These are phyloP conservation scores for Anolis carolinensis DNA, from an alignment of 2,113 vertebrate species.

Conservation along the genomic window DNA sequence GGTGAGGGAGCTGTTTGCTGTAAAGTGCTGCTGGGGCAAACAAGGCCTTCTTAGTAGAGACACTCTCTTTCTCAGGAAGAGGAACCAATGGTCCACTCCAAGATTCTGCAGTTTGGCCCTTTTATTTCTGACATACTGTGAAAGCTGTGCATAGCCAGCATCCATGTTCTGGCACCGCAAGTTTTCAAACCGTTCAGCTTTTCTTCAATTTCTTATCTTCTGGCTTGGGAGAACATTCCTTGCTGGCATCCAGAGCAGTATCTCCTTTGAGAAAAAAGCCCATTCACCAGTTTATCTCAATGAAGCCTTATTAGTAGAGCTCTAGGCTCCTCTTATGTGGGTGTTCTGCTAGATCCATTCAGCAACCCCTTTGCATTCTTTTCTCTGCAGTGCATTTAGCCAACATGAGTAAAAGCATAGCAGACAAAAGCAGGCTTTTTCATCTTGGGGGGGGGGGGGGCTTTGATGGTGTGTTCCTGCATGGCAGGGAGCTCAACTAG, in stretches of 20 bases:
- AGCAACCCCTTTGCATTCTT: not conserved
- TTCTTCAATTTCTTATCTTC: not conserved
- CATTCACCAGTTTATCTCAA: not conserved
- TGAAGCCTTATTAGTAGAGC: not conserved
- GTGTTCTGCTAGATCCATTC: not conserved
- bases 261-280: no score
- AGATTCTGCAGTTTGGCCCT: no score
- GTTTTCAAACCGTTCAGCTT: not conserved
- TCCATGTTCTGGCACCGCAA: not conserved
- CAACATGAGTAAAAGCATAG: not conserved
- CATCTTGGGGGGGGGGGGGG: no score
- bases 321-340: no score
- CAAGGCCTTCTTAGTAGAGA: no score
- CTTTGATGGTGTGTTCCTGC: no score
- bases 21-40: not conserved
- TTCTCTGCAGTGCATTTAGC: not conserved
- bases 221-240: not conserved
- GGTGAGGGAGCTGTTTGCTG: conserved; percentile 67
- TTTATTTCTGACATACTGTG: no score
- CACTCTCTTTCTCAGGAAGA: no score
- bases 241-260: not conserved
- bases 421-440: not conserved
- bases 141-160: not conserved
- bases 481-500: no score
- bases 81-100: not conserved